These are phyloP conservation scores for Pemphigus obesinymphae DNA, from an alignment of 1,140 invertebrate species.

Conservation along the genomic window DNA sequence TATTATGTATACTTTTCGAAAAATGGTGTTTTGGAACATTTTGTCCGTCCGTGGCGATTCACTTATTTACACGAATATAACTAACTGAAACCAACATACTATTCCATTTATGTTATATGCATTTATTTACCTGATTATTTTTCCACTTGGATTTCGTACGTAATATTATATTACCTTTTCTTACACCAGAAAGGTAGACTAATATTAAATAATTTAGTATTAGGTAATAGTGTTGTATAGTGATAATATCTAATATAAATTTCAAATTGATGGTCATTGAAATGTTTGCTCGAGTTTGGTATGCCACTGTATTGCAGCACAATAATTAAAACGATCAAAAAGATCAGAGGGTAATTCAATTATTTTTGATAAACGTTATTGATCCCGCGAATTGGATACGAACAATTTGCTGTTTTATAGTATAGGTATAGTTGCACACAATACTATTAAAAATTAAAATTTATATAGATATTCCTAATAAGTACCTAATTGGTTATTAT, in stretches of 20 bases:
- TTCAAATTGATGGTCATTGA: neutral
- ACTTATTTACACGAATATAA: too few relatives aligned
- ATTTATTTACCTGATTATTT: neutral
- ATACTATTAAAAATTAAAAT: neutral
- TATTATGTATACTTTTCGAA: neutral
- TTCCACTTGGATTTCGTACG: neutral
- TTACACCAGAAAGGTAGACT: neutral
- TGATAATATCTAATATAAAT: neutral
- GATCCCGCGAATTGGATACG: neutral
- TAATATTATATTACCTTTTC: neutral
- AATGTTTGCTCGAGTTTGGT: neutral
- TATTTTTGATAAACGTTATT: slow-evolving; percentile 9
- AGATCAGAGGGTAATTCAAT: neutral
- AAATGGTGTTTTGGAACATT: too few relatives aligned
- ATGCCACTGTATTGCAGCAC: neutral
- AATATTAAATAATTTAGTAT: slow-evolving; percentile 17
- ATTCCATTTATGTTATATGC: neutral
- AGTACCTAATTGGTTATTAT: neutral
- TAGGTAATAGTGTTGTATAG: too few relatives aligned
- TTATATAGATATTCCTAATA: neutral
- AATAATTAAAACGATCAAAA: neutral
- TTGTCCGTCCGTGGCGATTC: too few relatives aligned
- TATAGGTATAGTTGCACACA: neutral
- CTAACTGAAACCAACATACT: too few relatives aligned
- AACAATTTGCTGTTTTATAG: neutral